Evolutionary conservation across 2,888 invertebrate genomes (phyloP).

Genomic region (Ypsolopha sequella): DNA sequence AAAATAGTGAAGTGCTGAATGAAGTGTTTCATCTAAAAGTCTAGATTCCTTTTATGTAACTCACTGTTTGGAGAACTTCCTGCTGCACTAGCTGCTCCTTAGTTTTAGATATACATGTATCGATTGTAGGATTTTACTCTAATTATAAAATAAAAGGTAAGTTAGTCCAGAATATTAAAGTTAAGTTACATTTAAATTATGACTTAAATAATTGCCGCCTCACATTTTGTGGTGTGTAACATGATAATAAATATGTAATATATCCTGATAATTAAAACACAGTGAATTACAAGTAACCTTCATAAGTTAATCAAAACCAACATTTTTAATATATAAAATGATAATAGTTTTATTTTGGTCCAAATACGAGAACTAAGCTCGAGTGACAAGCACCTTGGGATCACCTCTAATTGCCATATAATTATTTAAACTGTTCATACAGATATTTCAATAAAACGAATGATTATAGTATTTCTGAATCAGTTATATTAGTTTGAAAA

Average conservation of each 20-base stretch:
- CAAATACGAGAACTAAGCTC: too few species aligned
- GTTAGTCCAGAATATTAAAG: too few species aligned
- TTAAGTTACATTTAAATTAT: neutral
- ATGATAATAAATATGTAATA: too few species aligned
- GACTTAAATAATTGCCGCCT: neutral
- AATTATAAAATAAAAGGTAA: too few species aligned
- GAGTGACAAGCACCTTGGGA: neutral
- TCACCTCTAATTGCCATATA: neutral
- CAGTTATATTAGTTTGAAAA: neutral
- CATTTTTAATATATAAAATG: too few species aligned
- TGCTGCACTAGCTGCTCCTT: neutral
- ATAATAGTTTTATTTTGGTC: too few species aligned
- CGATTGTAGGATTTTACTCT: neutral
- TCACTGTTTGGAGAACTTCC: neutral
- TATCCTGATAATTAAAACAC: too few species aligned
- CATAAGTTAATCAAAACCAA: too few species aligned
- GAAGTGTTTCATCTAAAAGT: slow-evolving; percentile 6
- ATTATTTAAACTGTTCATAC: neutral
- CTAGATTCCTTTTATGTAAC: slow-evolving; percentile 3
- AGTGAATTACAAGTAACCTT: too few species aligned
- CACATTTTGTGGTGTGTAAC: neutral
- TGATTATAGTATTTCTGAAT: neutral
- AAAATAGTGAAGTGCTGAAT: slow-evolving; percentile 36
- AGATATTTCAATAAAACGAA: too few species aligned
- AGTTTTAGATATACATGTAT: neutral